Percentiles rank a stretch among this genome's conserved stretches.
Evolutionary conservation across 2,888 invertebrate species (phyloP).

Genomic region (Drosophila testacea): DNA sequence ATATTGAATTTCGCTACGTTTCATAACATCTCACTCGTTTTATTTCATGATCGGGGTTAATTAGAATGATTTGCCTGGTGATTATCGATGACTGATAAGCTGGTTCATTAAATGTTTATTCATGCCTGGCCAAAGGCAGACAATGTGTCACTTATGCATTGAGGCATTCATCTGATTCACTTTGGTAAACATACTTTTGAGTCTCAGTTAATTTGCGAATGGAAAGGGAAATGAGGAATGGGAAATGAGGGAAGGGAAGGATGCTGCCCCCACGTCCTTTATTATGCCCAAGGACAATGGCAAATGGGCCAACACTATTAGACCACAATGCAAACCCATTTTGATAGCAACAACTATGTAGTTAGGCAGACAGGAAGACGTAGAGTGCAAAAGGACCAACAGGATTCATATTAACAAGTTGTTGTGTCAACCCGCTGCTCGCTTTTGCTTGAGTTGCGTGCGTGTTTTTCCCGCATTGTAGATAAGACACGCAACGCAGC

Average conservation of each 20-base stretch:
- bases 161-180: conserved; percentile 16
- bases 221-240: too few species aligned
- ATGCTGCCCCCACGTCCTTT: neutral
- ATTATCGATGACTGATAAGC: neutral
- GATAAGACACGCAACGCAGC: conserved; percentile 78
- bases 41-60: neutral
- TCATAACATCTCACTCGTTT: too few species aligned
- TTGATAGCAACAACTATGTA: conserved; percentile 46
- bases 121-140: conserved; percentile 1
- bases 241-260: too few species aligned
- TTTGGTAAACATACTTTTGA: conserved; percentile 19
- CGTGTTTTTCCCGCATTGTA: conserved; percentile 78
- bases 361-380: conserved; percentile 13
- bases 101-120: neutral
- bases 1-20: neutral
- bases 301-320: conserved; percentile 49
- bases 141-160: conserved; percentile 12
- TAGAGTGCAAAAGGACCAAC: conserved; percentile 23
- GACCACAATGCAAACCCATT: conserved; percentile 57
- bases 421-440: conserved; percentile 56
- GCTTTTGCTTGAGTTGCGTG: conserved; percentile 64
- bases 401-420: conserved; percentile 18
- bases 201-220: conserved; percentile 42
- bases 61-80: neutral
- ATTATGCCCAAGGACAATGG: conserved; percentile 14